Evolutionary conservation across 1,140 invertebrate species (phyloP).

Genomic region (Asobara japonica): DNA sequence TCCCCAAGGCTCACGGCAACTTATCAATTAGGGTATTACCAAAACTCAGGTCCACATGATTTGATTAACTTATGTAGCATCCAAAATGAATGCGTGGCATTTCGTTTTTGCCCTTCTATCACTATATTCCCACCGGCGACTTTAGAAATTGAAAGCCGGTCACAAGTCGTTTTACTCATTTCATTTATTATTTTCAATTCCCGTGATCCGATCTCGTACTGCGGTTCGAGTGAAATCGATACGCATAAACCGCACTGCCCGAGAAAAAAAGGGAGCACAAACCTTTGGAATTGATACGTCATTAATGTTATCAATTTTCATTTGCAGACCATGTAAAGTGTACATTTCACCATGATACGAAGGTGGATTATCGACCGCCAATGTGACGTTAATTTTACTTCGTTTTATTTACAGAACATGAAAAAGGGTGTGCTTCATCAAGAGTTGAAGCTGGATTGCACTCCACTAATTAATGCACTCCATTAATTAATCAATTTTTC

Average conservation of each 20-base stretch:
- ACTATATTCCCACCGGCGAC: too few species aligned
- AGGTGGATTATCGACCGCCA: conserved; percentile 87
- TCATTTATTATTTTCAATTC: too few species aligned
- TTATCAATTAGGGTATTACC: too few species aligned
- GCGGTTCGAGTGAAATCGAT: neutral
- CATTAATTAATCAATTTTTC: too few species aligned
- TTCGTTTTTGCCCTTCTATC: too few species aligned
- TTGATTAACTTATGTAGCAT: too few species aligned
- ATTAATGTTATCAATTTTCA: conserved; percentile 4
- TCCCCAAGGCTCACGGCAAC: too few species aligned
- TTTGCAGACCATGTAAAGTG: conserved; percentile 86
- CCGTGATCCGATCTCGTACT: neutral
- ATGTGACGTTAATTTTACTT: too few species aligned
- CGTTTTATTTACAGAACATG: conserved; percentile 86
- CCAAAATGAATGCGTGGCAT: too few species aligned
- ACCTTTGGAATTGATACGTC: neutral
- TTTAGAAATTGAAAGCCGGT: neutral
- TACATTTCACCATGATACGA: conserved; percentile 89
- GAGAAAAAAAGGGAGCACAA: neutral
- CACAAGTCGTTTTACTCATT: neutral
- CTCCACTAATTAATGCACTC: conserved; percentile 86
- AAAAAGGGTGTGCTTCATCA: conserved; percentile 92
- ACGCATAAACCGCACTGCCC: neutral
- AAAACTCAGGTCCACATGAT: too few species aligned
- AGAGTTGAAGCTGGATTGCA: conserved; percentile 88